Evolutionary conservation across 2,797 vertebrate genomes (phyloP), one percentile per base, ranked within the genome.

Genomic region (Sebastes steindachneri): DNA sequence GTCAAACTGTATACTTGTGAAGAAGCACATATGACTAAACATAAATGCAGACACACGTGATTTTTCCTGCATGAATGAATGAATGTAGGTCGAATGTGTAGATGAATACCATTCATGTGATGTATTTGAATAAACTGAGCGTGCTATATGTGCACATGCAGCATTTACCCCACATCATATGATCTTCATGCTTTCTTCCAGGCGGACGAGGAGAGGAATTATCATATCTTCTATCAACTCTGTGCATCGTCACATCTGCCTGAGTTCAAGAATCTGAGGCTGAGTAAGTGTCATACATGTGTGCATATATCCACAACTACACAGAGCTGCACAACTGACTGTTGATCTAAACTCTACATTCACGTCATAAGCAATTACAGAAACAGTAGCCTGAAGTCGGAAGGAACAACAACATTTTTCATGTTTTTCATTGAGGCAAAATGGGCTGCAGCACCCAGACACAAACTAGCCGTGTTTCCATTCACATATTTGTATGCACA

Each of bases 161-260:
- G 31, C 45, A 9, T 66, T 73, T 26, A 15, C 19, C 23, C 72
- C 37, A 41, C 21, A 2, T 58, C 21, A 33, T 66, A 1, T 66
- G 2, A 12, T 79, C n/a, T 84, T 77, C 75, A 14, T 88, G 75
- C 71, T 93, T 88, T 90, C 86, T 88, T 90, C 68, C 94, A 99
- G 99, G 99, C 99, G 69, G 98, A 99, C 66, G 98, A 99, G 48
- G 99, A 99, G 90, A 97, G 99, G 92, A 99, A 99, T 94, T 99
- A 99, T 88, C 99, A 99, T 79, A 96, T 99, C 92, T 99, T 99
- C 94, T 99, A 99, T 93, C 99, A 99, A 80, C 97, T 99, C 67
- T 99, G 99, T 95, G 98, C 98, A 83, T 99, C 98, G 68, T 95
- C 97, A 83, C 94, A 97, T 68, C 92, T 98, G 86, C 96, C 98